Evolutionary conservation across 2,113 vertebrate species (phyloP), one percentile per base, ranked within the genome.

Genomic region (Lepus americanus): DNA sequence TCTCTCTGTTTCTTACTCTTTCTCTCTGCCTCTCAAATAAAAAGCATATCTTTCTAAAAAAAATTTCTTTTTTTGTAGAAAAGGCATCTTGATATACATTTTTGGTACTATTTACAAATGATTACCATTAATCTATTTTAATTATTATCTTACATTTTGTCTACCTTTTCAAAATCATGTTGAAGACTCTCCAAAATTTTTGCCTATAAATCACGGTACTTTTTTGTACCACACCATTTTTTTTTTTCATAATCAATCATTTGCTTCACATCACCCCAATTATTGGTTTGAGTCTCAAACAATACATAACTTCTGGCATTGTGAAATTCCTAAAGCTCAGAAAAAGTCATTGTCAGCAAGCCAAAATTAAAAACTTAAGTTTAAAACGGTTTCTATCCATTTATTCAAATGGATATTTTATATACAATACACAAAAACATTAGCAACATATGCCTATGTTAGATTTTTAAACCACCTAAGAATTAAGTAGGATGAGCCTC

Each of bases 291-390:
- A 85, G 72, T 89, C 27, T 83, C 66, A 53, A 94, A 94, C 70
- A 23, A 82, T 69, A 92, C 78, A 66, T 51, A 76, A 86, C 39
- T 82, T 89, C 86, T n/a, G 51, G 51, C 73, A 59, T 64, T 79
- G 23, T 44, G 72, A 72, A 77, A 89, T 79, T 96, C 69, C 73
- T 94, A 51, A 55, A 73, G 27, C 59, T 70, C 33, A 83, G 59
- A 36, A 82, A 94, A 90, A 74, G 81, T 6, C 25, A 19, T 53
- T 83, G 44, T 90, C 22, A 77, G 78, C 51, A 94, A 89, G 95
- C 9, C 39, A 86, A 95, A 95, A 96, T 96, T 96, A 72, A 94
- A 92, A 95, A 88, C 77, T 78, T 92, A 89, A 81, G 59, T 92
- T 96, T 92, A 80, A 95, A 97, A 95, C 87, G 80, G 59, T 88